A percentile compares a stretch with the other conserved stretches of the same genome.
These are phyloP conservation scores for Corythaixoides concolor DNA, from an alignment of 2,113 vertebrate genomes.

Conservation along the genomic window DNA sequence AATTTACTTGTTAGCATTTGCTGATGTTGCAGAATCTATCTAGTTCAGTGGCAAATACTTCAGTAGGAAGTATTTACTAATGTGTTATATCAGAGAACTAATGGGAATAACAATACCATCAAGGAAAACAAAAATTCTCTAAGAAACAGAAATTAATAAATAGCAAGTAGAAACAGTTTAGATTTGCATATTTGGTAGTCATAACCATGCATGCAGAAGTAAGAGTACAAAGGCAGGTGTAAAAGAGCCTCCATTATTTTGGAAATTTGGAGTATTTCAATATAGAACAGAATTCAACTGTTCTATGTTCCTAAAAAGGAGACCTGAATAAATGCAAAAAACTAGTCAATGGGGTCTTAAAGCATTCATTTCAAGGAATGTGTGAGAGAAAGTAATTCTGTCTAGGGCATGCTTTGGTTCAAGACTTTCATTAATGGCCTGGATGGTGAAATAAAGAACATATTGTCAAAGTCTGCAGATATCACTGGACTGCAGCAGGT, in stretches of 20 bases:
- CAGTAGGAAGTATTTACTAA: neutral
- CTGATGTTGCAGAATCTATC: neutral
- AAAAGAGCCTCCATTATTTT: neutral
- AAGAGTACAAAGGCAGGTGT: neutral
- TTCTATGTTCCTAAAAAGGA: neutral
- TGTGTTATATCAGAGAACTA: neutral
- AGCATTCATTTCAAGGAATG: neutral
- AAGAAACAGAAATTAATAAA: neutral
- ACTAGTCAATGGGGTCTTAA: neutral
- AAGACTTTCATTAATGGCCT: neutral
- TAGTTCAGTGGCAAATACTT: neutral
- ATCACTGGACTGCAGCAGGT: fast-evolving
- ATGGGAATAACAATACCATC: neutral
- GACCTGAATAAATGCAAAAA: neutral
- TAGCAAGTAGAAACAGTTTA: neutral
- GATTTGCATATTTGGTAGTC: neutral
- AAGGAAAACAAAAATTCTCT: neutral
- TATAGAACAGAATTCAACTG: neutral
- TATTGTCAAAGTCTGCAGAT: neutral
- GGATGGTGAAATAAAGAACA: neutral
- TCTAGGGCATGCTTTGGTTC: neutral
- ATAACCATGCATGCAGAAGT: neutral
- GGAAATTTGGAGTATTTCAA: neutral
- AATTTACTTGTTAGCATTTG: neutral
- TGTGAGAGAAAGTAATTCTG: neutral